Evolutionary conservation across 1,140 invertebrate genomes (phyloP), one percentile per base, ranked within the genome.

Genomic region (Lanistes nyassanus): DNA sequence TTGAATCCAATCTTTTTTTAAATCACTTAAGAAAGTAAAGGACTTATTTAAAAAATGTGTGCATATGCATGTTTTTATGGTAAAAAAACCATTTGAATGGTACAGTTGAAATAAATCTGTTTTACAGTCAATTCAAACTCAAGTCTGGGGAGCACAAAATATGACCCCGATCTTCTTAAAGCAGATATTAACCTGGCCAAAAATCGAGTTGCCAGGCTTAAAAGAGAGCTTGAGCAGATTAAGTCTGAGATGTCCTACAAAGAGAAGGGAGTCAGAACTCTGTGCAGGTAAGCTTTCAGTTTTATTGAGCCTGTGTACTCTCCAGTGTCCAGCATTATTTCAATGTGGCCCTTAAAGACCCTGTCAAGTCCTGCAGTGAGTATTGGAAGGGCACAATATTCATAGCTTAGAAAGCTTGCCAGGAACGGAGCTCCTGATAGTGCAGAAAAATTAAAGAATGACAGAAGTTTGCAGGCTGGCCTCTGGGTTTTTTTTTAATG

Each of bases 151-250:
- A 86, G 85, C 73, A 96, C 95, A 51, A 95, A 97, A 84, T 97
- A 97, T 87, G 97, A 98, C 90, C 96, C 96, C 31, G 97, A 98
- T 85, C 90, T 97, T 36, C 91, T 99, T 42, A 96, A 97, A 87
- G 94, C 95, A 42, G 97, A 98, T 89, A 94, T 99, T 39, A 94
- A 94, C 36, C 91, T 95, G 82, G 96, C 97, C 1, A 93, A 94
- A 83, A 95, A 94, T 80, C 91, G 97, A 70, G 96, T 99, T 2
- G 94, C 95, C 31, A 92, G 95, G 80, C 91, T 99, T 23, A 94
- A 96, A 86, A 93, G 94, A 82, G 97, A 99, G 90, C 89, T 98
- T 81, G 94, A 96, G 84, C 96, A 97, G 86, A 97, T 97, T 76
- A 92, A 94, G 82, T 94, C 95, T 19, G 97, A 98, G 89, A 95